Percentiles rank a stretch among this genome's conserved stretches.
These are phyloP conservation scores for Lasius platythorax DNA, from an alignment of 2,888 invertebrate species.

Conservation along the genomic window DNA sequence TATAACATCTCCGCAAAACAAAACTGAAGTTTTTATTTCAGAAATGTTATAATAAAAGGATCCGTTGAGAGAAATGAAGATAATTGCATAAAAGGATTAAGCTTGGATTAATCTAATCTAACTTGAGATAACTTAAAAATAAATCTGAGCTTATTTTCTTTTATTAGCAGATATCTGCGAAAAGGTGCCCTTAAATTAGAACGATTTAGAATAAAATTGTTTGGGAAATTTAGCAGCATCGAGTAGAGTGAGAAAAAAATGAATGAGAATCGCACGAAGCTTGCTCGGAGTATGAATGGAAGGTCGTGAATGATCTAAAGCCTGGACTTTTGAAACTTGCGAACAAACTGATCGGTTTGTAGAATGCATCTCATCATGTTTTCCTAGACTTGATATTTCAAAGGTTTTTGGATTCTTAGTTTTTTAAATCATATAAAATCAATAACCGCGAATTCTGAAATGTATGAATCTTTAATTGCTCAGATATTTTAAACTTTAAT, in stretches of 20 bases:
- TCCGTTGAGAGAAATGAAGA: not conserved
- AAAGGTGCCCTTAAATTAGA: conserved; percentile 46
- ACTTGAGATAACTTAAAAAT: not conserved
- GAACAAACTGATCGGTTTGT: conserved; percentile 3
- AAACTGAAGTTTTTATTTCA: not conserved
- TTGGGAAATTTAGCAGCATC: conserved; percentile 13
- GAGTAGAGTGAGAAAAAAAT: not conserved
- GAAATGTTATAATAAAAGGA: not conserved
- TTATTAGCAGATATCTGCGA: conserved; percentile 40
- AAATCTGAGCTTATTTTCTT: conserved; percentile 23
- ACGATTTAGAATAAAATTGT: conserved; percentile 41
- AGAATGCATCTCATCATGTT: not conserved
- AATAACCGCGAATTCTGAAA: not conserved
- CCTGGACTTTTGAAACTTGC: conserved; percentile 15
- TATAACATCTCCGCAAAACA: conserved; percentile 4
- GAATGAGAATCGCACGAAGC: conserved; percentile 79
- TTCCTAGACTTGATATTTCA: not conserved
- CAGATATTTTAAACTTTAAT: conserved; percentile 6
- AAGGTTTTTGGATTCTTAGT: not conserved
- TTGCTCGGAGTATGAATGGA: conserved; percentile 75
- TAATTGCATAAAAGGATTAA: not conserved
- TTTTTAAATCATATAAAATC: not conserved
- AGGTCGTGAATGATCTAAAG: conserved; percentile 35
- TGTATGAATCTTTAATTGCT: not conserved
- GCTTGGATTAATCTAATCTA: conserved; percentile 18